Percentiles rank a stretch among this genome's conserved stretches.
These are phyloP conservation scores for Petrosia ficiformis DNA, from an alignment of 37 sponge, comb jelly and placozoan species.

Conservation along the genomic window DNA sequence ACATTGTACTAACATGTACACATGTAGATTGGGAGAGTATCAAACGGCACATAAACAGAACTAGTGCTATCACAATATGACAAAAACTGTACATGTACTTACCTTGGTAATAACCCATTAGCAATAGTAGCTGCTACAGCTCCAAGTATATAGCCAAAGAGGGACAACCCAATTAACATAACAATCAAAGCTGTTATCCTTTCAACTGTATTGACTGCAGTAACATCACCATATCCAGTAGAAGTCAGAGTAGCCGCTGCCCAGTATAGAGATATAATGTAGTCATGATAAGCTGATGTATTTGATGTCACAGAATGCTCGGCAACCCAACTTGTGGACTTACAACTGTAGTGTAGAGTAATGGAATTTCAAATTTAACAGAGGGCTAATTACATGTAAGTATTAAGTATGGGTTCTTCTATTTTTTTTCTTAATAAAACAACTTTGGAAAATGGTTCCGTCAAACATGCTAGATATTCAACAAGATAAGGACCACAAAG, in stretches of 20 bases:
- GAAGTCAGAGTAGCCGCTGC: conserved; percentile 72
- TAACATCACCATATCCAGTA: conserved; percentile 82
- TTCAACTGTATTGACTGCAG: conserved; percentile 56
- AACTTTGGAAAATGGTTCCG: no score
- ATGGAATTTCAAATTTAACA: no score
- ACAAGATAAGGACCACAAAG: no score
- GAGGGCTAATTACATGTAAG: no score
- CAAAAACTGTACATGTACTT: conserved; percentile 3
- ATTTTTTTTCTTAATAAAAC: no score
- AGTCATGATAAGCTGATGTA: conserved; percentile 52
- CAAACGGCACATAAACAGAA: no score
- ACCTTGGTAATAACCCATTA: conserved; percentile 55
- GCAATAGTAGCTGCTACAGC: conserved; percentile 67
- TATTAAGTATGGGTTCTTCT: no score
- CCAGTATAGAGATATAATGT: conserved; percentile 80
- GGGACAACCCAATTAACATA: conserved; percentile 57
- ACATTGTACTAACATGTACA: not conserved
- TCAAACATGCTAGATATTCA: no score
- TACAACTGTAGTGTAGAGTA: conserved; percentile 28
- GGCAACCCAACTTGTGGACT: conserved; percentile 51
- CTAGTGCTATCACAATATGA: not conserved
- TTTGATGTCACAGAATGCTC: conserved; percentile 27
- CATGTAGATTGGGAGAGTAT: no score
- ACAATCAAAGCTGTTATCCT: conserved; percentile 45
- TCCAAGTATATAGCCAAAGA: conserved; percentile 80